Evolutionary conservation across 2,797 vertebrate genomes (phyloP), one percentile per base, ranked within the genome.

Genomic region (Eospalax fontanierii): DNA sequence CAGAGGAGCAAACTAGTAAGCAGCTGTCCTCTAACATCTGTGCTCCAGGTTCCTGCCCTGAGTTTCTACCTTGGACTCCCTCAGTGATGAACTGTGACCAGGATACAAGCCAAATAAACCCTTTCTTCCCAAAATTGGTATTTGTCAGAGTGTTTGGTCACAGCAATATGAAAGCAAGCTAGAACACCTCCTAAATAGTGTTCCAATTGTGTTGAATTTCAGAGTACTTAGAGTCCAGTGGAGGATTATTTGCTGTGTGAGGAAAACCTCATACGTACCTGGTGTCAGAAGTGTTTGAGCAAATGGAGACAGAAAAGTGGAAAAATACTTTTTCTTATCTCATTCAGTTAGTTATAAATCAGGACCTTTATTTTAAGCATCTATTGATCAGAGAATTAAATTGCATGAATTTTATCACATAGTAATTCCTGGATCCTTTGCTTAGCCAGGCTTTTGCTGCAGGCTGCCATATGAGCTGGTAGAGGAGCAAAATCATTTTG

Each of bases 271-370:
- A 19, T 4, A 30, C 6, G 50, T 19, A 28, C 43, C 22, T 78
- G 21, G 35, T 68, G 46, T 85, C 59, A 89, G 3, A 85, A 66
- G 10, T 73, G 26, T n/a, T 86, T 59, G 18, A 80, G 28, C 54
- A 88, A 80, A 71, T 24, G 1, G 9, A 59, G 21, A 83, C 22
- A 1, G 59, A 87, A 65, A 74, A 6, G 30, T 33, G 2, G 19
- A 16, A 38, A 35, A 92, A 38, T 40, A 91, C 38, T 19, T 18
- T 14, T 35, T 40, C 28, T 2, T 11, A 65, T 54, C 90, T 40
- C 54, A 76, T 82, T 14, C 16, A 65, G 43, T 35, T 88, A 94
- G 43, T 35, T 88, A 94, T 30, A 94, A 87, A 89, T 70, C 12
- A 73, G 6, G 19, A 50, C 40, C 81, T 46, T 54, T 15, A n/a